Conservation (phyloP, 1,140 invertebrate genomes). For the Hyposmocoma kahamanoa region DNA sequence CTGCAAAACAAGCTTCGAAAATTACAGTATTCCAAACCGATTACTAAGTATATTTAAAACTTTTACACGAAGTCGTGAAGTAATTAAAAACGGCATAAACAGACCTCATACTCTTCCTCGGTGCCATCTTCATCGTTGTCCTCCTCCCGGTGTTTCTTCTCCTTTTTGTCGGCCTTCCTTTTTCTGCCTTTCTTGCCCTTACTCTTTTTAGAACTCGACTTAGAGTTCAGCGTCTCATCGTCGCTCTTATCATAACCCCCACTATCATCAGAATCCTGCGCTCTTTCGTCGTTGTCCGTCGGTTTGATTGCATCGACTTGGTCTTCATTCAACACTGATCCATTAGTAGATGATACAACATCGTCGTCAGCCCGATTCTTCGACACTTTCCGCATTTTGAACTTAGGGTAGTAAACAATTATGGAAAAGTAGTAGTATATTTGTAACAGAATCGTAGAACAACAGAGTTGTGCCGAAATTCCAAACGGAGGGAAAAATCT, state of each 20-base stretch:
- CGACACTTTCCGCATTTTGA: conserved; percentile 58
- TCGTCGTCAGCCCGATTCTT: conserved; percentile 59
- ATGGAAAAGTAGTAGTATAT: background rate
- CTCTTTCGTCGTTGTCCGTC: conserved; percentile 17
- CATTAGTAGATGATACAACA: conserved; percentile 61
- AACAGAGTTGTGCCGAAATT: too few relatives aligned
- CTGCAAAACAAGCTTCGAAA: conserved; percentile 46
- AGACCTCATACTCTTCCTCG: conserved; percentile 57
- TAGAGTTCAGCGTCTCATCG: conserved; percentile 12
- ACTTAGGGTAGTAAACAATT: conserved; percentile 32
- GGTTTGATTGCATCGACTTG: conserved; percentile 22
- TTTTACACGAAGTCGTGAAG: too few relatives aligned
- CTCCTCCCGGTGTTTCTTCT: conserved; percentile 29
- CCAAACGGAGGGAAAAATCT: too few relatives aligned
- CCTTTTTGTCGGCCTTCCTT: conserved; percentile 37
- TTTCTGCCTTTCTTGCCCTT: conserved; percentile 45
- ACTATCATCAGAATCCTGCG: conserved; percentile 12
- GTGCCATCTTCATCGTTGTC: conserved; percentile 28
- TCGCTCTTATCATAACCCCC: conserved; percentile 14
- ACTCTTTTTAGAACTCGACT: conserved; percentile 32
- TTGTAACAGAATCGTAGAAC: too few relatives aligned
- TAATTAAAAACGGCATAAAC: conserved; percentile 2
- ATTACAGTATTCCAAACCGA: background rate
- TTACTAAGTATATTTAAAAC: too few relatives aligned
- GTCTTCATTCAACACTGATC: conserved; percentile 48